Base-by-base conservation (phyloP, 2,113 vertebrate genomes). In the Cyanistes caeruleus region DNA sequence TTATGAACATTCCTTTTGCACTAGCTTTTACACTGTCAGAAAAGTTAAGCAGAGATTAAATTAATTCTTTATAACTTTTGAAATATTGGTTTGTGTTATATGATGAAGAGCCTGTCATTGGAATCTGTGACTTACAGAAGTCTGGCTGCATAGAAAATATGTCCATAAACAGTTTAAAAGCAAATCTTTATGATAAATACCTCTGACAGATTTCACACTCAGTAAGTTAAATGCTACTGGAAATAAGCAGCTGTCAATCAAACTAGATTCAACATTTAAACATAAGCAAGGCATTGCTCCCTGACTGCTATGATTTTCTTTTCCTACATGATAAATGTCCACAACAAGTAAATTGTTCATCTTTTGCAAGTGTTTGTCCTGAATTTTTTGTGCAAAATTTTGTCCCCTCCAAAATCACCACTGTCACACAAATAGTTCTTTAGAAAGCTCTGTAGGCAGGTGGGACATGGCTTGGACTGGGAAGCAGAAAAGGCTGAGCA, bases 351-450 rank as follows among this genome's bases (percentile, higher is more conserved):
- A 86, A 88, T 11, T 4, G 48, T 81, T 87, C 14, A 20, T 4
- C 2, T 90, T 84, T 60, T 83, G 49, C 43, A 87, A 65, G 9
- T 46, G 30, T n/a, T 5, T 18, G 1, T 49, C 81, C 41, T 37
- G 15, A 0, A 5, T 9, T 20, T 18, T 55, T 76, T 55, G 10
- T 60, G 7, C 37, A 65, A 43, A 9, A 0, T 1, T 10, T 60
- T 52, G 68, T 33, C 8, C 13, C 13, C 28, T 76, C 10, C 7
- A 3, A 76, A 76, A n/a, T 23, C 18, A 27, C 4, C 4, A 33
- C 39, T 69, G 22, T 28, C 35, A 64, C 30, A 76, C 41, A 53
- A 35, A 70, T 48, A 15, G 23, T 60, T 16, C 20, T 60, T 59
- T 65, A 41, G 46, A 58, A 35, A 68, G 25, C 10, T 63, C 41